A percentile compares a stretch with the other conserved stretches of the same genome.
phyloP scores from a whole-genome alignment of 1,140 invertebrate genomes.

The Condylostylus longicornis region DNA sequence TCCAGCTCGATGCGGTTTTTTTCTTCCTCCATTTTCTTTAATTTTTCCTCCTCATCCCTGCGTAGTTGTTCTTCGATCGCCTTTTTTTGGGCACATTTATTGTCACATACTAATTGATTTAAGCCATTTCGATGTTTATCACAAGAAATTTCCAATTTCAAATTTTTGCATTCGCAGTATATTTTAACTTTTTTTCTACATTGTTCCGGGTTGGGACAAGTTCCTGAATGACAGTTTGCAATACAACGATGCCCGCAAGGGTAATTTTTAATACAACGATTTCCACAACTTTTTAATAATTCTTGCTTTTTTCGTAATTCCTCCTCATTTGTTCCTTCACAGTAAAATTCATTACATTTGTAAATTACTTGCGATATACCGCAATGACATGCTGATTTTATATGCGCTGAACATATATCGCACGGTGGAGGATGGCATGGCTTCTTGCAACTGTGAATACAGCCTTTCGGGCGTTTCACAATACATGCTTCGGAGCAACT shows the following conservation, averaged over 20 bases:
- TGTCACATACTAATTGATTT: slow-evolving; percentile 43
- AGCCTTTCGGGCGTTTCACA: slow-evolving; percentile 53
- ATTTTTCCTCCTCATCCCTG: slow-evolving; percentile 37
- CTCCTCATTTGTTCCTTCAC: slow-evolving; percentile 35
- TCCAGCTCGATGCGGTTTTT: slow-evolving; percentile 52
- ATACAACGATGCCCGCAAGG: slow-evolving; percentile 62
- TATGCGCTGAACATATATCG: slow-evolving; percentile 50
- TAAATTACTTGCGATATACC: slow-evolving; percentile 55
- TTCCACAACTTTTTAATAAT: slow-evolving; percentile 28
- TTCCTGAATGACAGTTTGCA: slow-evolving; percentile 58
- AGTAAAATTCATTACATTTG: slow-evolving; percentile 49
- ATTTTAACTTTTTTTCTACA: slow-evolving; percentile 71
- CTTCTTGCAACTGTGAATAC: slow-evolving; percentile 58
- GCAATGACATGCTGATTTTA: slow-evolving; percentile 67
- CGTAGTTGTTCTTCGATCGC: slow-evolving; percentile 35
- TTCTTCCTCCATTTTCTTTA: slow-evolving; percentile 42
- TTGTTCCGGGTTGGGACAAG: slow-evolving; percentile 46
- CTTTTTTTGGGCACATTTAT: slow-evolving; percentile 41
- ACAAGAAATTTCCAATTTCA: slow-evolving; percentile 60
- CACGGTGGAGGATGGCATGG: slow-evolving; percentile 61
- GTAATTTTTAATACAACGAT: slow-evolving; percentile 71
- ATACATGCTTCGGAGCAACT: slow-evolving; percentile 55
- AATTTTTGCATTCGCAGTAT: slow-evolving; percentile 52
- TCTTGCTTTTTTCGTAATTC: slow-evolving; percentile 22
- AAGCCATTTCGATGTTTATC: slow-evolving; percentile 39